Conservation (phyloP, 2,888 invertebrate species). For the Calameuta idolon region DNA sequence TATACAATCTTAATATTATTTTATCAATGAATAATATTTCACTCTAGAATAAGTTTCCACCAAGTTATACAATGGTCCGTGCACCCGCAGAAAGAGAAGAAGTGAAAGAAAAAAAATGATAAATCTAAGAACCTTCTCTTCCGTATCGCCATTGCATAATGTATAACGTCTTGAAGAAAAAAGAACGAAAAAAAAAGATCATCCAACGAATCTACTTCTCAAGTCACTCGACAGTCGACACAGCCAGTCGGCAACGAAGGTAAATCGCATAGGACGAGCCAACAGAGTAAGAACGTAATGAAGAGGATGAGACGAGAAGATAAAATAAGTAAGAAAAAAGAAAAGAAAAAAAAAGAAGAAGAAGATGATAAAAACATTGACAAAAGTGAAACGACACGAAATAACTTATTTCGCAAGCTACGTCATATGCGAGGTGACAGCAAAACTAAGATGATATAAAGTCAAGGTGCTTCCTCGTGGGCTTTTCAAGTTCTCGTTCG, state of each 20-base stretch:
- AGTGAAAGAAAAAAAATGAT: background rate
- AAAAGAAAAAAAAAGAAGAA: background rate
- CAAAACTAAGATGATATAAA: background rate
- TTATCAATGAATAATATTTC: background rate
- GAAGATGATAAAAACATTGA: background rate
- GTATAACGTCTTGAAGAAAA: background rate
- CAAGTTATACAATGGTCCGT: background rate
- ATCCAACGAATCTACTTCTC: background rate
- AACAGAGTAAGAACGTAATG: background rate
- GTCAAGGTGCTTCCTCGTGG: background rate
- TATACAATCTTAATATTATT: background rate
- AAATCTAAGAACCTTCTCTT: background rate
- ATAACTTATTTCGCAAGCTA: background rate
- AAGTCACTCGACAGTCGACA: background rate
- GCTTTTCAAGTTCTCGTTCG: background rate
- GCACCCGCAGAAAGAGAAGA: background rate
- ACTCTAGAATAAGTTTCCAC: background rate
- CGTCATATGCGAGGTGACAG: background rate
- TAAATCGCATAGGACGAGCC: background rate
- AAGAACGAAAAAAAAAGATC: background rate
- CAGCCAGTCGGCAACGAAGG: background rate
- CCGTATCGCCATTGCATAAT: background rate
- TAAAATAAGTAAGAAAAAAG: background rate
- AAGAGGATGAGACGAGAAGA: background rate
- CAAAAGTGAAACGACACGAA: background rate